phyloP scores from a whole-genome alignment of 2,797 vertebrate genomes.

The Sparidentex hasta region DNA sequence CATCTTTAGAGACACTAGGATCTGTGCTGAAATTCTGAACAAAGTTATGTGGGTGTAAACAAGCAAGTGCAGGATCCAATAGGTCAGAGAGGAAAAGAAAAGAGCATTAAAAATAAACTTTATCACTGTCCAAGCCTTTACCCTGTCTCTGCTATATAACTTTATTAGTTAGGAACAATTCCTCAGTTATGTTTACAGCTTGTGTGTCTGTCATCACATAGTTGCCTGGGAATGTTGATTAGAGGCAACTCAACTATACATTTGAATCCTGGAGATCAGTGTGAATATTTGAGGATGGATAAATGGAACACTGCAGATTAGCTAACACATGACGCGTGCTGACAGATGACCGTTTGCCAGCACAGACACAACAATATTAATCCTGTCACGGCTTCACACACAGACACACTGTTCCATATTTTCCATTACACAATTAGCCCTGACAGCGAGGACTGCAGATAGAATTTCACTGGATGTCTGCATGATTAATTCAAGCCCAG shows the following conservation, averaged over 20 bases:
- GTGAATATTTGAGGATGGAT: slow-evolving; percentile 42
- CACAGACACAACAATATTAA: slow-evolving; percentile 52
- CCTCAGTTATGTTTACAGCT: slow-evolving; percentile 36
- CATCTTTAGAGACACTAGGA: background rate
- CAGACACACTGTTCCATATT: slow-evolving; percentile 3
- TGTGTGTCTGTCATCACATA: slow-evolving; percentile 60
- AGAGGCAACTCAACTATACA: slow-evolving; percentile 22
- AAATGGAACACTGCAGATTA: slow-evolving; percentile 51
- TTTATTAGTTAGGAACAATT: slow-evolving; percentile 33
- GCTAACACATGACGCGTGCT: slow-evolving; percentile 39
- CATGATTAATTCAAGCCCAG: slow-evolving; percentile 48
- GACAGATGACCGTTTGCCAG: slow-evolving; percentile 35
- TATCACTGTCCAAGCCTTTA: background rate
- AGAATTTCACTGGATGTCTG: slow-evolving; percentile 50
- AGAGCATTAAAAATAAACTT: slow-evolving; percentile 27
- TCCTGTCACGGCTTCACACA: slow-evolving; percentile 27
- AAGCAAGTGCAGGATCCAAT: background rate
- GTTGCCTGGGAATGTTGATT: slow-evolving; percentile 77
- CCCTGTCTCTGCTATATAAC: background rate
- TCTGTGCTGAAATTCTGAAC: background rate
- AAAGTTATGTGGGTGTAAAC: background rate
- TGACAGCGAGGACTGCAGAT: slow-evolving; percentile 36
- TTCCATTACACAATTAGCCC: slow-evolving; percentile 47
- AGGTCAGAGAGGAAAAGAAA: slow-evolving; percentile 6
- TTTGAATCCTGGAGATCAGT: slow-evolving; percentile 63